Conservation (phyloP, 1,140 invertebrate species). For the Lasioglossum baleicum region DNA sequence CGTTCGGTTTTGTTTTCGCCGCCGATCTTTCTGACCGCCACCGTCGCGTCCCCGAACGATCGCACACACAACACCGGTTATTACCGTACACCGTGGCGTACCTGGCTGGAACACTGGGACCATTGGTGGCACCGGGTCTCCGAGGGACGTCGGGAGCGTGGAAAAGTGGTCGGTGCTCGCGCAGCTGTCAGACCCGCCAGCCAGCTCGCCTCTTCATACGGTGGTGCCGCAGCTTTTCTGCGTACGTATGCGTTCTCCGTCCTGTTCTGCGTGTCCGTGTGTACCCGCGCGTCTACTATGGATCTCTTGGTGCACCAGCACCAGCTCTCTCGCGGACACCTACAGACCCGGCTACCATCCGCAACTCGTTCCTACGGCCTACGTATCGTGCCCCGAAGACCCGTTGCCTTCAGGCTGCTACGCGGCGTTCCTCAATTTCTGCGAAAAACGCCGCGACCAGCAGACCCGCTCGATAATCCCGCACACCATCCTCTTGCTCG, state of each 20-base stretch:
- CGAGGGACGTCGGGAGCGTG: constrained; percentile 37
- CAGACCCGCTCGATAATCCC: constrained; percentile 3
- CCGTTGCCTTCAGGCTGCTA: background rate
- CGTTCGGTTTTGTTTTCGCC: too few species aligned
- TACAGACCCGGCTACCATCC: constrained; percentile 7
- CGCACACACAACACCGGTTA: too few species aligned
- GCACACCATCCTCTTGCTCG: background rate
- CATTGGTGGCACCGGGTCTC: too few species aligned
- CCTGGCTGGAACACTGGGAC: too few species aligned
- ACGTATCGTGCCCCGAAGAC: background rate
- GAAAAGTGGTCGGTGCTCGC: constrained; percentile 47
- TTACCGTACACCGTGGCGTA: too few species aligned
- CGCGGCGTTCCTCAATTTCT: constrained; percentile 31
- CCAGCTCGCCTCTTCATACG: constrained; percentile 33
- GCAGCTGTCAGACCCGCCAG: constrained; percentile 53
- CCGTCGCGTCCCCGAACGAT: too few species aligned
- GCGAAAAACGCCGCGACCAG: constrained; percentile 14
- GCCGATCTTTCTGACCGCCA: too few species aligned
- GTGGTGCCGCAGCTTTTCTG: constrained; percentile 44
- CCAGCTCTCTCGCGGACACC: background rate
- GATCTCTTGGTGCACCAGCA: background rate
- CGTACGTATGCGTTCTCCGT: background rate
- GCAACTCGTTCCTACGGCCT: constrained; percentile 28
- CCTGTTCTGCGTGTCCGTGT: too few species aligned
- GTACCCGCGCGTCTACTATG: background rate